phyloP scores from a whole-genome alignment of 2,797 vertebrate species.

The Mastacembelus armatus region DNA sequence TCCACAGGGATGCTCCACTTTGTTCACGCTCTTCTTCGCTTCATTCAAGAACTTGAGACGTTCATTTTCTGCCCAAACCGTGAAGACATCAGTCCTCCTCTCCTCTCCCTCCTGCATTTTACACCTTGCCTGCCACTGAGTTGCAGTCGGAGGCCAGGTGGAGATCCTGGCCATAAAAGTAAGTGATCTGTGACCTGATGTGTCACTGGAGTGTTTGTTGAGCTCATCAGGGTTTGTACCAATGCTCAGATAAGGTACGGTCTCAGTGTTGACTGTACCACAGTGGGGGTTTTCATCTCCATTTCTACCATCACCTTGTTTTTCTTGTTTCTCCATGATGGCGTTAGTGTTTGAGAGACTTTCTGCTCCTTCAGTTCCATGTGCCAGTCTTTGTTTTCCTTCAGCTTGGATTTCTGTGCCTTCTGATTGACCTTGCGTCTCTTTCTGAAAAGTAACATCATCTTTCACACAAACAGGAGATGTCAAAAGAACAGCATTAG shows the following conservation, averaged over 20 bases:
- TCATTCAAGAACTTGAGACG: slow-evolving; percentile 3
- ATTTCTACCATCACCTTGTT: background rate
- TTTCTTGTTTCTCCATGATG: background rate
- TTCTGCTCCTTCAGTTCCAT: background rate
- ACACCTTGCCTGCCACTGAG: slow-evolving; percentile 75
- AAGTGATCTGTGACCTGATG: slow-evolving; percentile 9
- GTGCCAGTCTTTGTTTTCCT: background rate
- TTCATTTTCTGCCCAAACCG: slow-evolving; percentile 24
- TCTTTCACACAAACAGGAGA: slow-evolving; percentile 26
- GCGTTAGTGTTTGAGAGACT: background rate
- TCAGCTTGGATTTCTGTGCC: background rate
- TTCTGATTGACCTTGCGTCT: slow-evolving; percentile 2
- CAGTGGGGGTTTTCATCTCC: background rate
- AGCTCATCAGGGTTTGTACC: slow-evolving; percentile 44
- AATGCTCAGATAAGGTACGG: slow-evolving; percentile 78
- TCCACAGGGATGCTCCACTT: background rate
- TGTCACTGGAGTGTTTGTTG: background rate
- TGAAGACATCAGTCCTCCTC: slow-evolving; percentile 8
- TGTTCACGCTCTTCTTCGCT: background rate
- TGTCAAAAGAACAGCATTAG: slow-evolving; percentile 72
- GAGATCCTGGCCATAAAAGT: slow-evolving; percentile 66
- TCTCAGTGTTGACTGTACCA: slow-evolving; percentile 45
- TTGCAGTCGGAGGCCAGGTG: slow-evolving; percentile 79
- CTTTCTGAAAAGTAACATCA: slow-evolving; percentile 16
- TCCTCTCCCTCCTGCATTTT: slow-evolving; percentile 21